A percentile compares a stretch with the other conserved stretches of the same genome.
phyloP scores from a whole-genome alignment of 2,797 vertebrate species.

The Hybognathus amarus region DNA sequence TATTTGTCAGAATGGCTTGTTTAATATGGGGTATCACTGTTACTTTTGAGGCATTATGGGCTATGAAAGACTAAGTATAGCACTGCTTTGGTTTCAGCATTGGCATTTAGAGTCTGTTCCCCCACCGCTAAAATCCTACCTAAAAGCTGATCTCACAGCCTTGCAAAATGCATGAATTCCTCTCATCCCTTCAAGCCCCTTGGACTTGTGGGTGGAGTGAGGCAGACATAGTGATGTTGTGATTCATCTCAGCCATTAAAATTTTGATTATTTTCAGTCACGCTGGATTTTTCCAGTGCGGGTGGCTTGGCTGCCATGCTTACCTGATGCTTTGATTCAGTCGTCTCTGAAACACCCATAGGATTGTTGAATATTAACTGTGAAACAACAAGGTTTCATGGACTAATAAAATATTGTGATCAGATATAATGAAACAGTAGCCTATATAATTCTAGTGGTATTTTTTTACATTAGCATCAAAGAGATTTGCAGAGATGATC shows the following conservation, averaged over 20 bases:
- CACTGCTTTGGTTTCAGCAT: not conserved
- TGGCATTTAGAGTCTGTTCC: constrained; percentile 1
- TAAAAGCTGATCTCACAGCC: constrained; percentile 18
- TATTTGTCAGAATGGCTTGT: constrained; percentile 17
- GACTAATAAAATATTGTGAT: not conserved
- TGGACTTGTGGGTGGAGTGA: constrained; percentile 12
- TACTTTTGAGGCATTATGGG: constrained; percentile 23
- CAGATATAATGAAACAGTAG: not conserved
- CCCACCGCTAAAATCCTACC: not conserved
- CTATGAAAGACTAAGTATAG: constrained; percentile 32
- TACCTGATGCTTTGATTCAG: constrained; percentile 54
- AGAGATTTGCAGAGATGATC: not conserved
- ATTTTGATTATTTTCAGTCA: constrained; percentile 40
- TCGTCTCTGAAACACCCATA: not conserved
- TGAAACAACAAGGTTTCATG: not conserved
- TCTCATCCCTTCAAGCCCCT: constrained; percentile 12
- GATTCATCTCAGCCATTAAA: constrained; percentile 39
- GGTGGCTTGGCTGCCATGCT: constrained; percentile 52
- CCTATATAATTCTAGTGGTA: not conserved
- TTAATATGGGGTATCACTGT: constrained; percentile 34
- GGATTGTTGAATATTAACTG: not conserved
- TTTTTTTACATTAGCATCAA: not conserved
- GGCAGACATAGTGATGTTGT: constrained; percentile 36
- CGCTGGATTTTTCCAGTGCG: constrained; percentile 29
- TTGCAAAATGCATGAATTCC: constrained; percentile 16